A percentile compares a stretch with the other conserved stretches of the same genome.
phyloP scores from a whole-genome alignment of 2,888 invertebrate genomes.

The Meghimatium bilineatum region DNA sequence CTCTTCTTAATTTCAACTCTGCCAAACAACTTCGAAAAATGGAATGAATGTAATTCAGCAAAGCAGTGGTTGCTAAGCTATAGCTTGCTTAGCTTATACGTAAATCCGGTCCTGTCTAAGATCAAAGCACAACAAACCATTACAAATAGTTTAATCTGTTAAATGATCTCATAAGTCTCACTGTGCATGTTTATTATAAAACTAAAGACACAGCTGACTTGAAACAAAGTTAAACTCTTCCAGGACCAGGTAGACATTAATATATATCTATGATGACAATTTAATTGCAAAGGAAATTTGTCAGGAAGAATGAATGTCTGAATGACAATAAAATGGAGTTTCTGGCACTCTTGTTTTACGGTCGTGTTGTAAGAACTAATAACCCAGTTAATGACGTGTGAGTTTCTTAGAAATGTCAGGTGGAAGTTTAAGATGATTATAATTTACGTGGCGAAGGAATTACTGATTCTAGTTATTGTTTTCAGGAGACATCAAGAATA shows the following conservation, averaged over 20 bases:
- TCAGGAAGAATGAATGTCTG: not conserved
- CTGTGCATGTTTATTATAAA: too few relatives aligned
- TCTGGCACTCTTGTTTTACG: constrained; percentile 23
- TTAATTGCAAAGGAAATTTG: constrained; percentile 25
- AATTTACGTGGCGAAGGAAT: not conserved
- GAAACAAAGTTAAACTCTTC: not conserved
- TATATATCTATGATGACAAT: constrained; percentile 17
- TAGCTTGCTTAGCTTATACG: too few relatives aligned
- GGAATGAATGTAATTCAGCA: too few relatives aligned
- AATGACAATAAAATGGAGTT: not conserved
- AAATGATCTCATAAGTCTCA: too few relatives aligned
- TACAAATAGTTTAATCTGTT: too few relatives aligned
- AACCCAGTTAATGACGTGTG: not conserved
- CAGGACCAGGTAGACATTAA: constrained; percentile 9
- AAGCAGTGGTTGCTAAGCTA: too few relatives aligned
- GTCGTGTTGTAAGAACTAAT: not conserved
- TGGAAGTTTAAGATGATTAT: not conserved
- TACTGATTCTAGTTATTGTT: not conserved
- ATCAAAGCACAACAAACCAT: too few relatives aligned
- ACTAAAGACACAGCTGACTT: too few relatives aligned
- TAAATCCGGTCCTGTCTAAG: too few relatives aligned
- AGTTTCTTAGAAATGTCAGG: not conserved
- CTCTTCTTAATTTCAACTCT: too few relatives aligned
- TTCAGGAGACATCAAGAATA: too few relatives aligned
- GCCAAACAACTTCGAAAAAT: too few relatives aligned